Evolutionary conservation across 2,797 vertebrate genomes (phyloP).

Genomic region (Peromyscus nudipes): DNA sequence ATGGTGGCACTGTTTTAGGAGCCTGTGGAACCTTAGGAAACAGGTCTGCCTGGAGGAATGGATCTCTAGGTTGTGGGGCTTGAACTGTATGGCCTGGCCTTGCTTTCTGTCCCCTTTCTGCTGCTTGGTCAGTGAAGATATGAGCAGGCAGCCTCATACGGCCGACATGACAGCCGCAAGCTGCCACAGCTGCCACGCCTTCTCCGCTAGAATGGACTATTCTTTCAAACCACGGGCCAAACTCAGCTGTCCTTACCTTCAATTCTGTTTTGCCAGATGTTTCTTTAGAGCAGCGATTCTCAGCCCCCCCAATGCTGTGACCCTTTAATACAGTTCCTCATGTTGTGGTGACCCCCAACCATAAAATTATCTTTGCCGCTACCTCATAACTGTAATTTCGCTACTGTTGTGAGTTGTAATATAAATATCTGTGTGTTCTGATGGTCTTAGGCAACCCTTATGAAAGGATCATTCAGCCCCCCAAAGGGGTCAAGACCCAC

Average conservation of each 20-base stretch:
- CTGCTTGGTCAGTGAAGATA: neutral
- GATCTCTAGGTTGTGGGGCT: neutral
- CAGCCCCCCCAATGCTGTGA: neutral
- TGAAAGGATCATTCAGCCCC: neutral
- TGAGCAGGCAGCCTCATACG: neutral
- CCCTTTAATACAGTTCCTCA: neutral
- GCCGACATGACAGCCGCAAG: neutral
- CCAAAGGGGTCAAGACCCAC: neutral
- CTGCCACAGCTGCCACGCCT: neutral
- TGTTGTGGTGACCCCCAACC: neutral
- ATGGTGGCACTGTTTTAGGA: neutral
- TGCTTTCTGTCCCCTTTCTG: neutral
- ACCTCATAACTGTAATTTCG: neutral
- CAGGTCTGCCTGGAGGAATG: neutral
- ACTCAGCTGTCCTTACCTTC: neutral
- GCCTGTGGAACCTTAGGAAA: neutral
- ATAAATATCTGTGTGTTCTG: neutral
- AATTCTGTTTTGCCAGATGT: neutral
- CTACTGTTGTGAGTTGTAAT: neutral
- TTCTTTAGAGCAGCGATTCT: neutral
- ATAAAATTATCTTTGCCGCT: neutral
- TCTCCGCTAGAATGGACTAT: neutral
- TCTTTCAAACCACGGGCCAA: neutral
- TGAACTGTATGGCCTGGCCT: neutral
- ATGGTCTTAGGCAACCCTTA: neutral